Base-by-base conservation (phyloP, 2,113 vertebrate genomes). In the Hepsetus odoe region DNA sequence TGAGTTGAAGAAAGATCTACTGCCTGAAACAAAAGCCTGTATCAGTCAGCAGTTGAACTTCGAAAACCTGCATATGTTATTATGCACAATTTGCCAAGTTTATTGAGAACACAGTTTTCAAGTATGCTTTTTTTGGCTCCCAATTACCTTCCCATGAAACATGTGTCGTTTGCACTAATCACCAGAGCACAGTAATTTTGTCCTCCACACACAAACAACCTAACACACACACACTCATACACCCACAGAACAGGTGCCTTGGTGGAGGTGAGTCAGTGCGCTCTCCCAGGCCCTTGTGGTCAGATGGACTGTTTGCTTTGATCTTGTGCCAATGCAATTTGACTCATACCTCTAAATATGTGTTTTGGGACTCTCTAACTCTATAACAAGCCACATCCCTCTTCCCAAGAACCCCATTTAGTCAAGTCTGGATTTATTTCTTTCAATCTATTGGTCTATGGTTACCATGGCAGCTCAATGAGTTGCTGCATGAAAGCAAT, bases 261-360 rank as follows among this genome's bases (percentile, higher is more conserved):
- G 69, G 49, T 77, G 70, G 69, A 80, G 80, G 74, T 80, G 82
- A 83, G 78, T 77, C 82, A 83, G 62, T 74, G 66, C 74, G 42
- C 79, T 80, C 78, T 80, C 68, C 69, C 78, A 55, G 65, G 74
- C 67, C 82, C 74, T 80, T 30, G 35, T 80, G 77, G 78, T 77
- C 78, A 83, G 35, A 83, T 40, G 70, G 64, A 62, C 70, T 80
- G 82, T 80, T 77, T 83, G 40, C 79, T 83, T 76, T 83, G 82
- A 77, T 83, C 76, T 67, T 30, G 38, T n/a, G 73, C 82, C 82
- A 83, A 76, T 76, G 35, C 61, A 68, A 67, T 76, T 62, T 72
- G 82, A 83, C 78, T 83, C 82, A 83, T 83, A 77, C 78, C 79
- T 80, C 76, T 33, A 83, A 74, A 76, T 77, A 80, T 83, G 79